These are phyloP conservation scores for Calephelis virginiensis DNA, from an alignment of 1,140 invertebrate genomes.

Conservation along the genomic window DNA sequence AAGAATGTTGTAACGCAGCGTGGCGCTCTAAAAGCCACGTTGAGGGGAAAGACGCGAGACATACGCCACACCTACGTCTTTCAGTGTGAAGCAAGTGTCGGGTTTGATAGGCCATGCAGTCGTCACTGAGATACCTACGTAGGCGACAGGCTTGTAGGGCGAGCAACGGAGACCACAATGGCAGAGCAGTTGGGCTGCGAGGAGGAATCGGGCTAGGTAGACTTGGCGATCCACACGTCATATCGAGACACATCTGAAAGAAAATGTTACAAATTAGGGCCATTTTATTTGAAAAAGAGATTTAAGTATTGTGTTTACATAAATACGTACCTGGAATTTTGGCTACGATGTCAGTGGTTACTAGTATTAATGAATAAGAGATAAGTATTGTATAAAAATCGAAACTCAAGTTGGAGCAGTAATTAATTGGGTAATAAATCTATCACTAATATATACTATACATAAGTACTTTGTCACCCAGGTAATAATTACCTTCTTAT, in stretches of 20 bases:
- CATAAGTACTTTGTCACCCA: too few species aligned
- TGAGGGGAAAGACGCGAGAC: slow-evolving; percentile 89
- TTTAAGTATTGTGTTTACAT: background rate
- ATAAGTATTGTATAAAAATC: background rate
- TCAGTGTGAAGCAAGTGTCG: slow-evolving; percentile 70
- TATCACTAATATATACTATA: too few species aligned
- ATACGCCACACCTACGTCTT: slow-evolving; percentile 86
- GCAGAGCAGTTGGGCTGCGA: slow-evolving; percentile 78
- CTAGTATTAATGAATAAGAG: background rate
- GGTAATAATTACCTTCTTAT: too few species aligned
- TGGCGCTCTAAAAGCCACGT: slow-evolving; percentile 90
- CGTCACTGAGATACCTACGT: slow-evolving; percentile 73
- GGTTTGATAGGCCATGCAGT: slow-evolving; percentile 66
- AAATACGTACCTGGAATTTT: slow-evolving; percentile 38
- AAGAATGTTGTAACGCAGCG: slow-evolving; percentile 86
- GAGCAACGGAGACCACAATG: slow-evolving; percentile 74
- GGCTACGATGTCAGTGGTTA: background rate
- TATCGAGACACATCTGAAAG: slow-evolving; percentile 70
- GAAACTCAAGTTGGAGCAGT: slow-evolving; percentile 34
- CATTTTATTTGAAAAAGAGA: background rate
- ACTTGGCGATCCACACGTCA: slow-evolving; percentile 56
- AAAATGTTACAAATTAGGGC: slow-evolving; percentile 1
- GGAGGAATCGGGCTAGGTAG: slow-evolving; percentile 73
- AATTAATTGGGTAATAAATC: slow-evolving; percentile 16
- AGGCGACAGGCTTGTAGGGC: slow-evolving; percentile 73